Percentiles rank a stretch among this genome's conserved stretches.
phyloP scores from a whole-genome alignment of 2,888 invertebrate genomes.

The Aspidapion aeneum region DNA sequence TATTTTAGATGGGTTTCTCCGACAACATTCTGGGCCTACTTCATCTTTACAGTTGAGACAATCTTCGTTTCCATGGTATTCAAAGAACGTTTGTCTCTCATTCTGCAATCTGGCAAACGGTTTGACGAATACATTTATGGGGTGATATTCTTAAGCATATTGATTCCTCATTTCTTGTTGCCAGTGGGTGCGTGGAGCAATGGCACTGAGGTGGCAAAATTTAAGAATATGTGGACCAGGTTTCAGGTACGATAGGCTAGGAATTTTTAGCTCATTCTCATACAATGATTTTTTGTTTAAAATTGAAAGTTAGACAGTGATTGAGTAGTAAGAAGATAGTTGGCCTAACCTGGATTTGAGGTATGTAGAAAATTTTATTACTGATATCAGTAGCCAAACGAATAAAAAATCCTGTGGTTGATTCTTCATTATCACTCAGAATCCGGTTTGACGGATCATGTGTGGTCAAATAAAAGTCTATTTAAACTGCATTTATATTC shows the following conservation, averaged over 20 bases:
- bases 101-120: conserved; percentile 54
- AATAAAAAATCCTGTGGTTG: too few relatives aligned
- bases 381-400: too few relatives aligned
- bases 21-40: conserved; percentile 64
- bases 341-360: too few relatives aligned
- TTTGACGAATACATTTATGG: conserved; percentile 75
- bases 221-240: conserved; percentile 77
- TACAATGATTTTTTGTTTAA: neutral
- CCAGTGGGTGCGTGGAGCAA: conserved; percentile 70
- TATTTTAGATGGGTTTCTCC: conserved; percentile 58
- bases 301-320: too few relatives aligned
- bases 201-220: conserved; percentile 66
- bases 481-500: too few relatives aligned
- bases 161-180: conserved; percentile 66
- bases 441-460: too few relatives aligned
- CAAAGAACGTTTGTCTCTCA: conserved; percentile 42
- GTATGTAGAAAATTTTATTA: too few relatives aligned
- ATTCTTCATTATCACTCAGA: too few relatives aligned
- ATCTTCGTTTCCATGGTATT: conserved; percentile 47
- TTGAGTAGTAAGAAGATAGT: too few relatives aligned
- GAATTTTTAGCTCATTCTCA: neutral
- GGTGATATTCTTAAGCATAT: conserved; percentile 67
- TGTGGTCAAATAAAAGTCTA: too few relatives aligned
- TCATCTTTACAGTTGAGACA: conserved; percentile 60
- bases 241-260: too few relatives aligned